A percentile compares a stretch with the other conserved stretches of the same genome.
phyloP scores from a whole-genome alignment of 1,140 invertebrate species.

The Drosophila rufa region DNA sequence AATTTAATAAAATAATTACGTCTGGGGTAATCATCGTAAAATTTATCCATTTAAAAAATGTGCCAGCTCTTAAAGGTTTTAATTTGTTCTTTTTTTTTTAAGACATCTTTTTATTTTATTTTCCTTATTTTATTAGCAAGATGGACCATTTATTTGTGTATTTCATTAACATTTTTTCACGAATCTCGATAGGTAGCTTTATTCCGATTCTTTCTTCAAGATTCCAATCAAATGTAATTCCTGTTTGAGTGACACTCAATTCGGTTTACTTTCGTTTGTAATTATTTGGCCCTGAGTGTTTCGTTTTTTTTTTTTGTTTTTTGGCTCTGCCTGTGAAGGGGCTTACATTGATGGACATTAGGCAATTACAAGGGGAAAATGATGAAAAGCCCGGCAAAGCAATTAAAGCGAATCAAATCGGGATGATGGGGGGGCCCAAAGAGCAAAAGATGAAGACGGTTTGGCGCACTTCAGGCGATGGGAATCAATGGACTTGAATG shows the following conservation, averaged over 20 bases:
- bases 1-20: too few relatives aligned
- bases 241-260: slow-evolving; percentile 62
- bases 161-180: background rate
- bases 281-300: slow-evolving; percentile 47
- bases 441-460: slow-evolving; percentile 12
- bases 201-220: background rate
- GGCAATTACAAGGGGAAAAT: slow-evolving; percentile 52
- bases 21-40: too few relatives aligned
- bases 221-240: slow-evolving; percentile 52
- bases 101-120: too few relatives aligned
- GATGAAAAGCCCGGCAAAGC: slow-evolving; percentile 39
- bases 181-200: background rate
- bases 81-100: too few relatives aligned
- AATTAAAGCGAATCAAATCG: slow-evolving; percentile 30
- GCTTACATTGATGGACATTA: slow-evolving; percentile 70
- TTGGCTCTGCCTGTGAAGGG: slow-evolving; percentile 16
- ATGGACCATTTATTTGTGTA: too few relatives aligned
- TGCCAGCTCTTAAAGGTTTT: too few relatives aligned
- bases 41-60: too few relatives aligned
- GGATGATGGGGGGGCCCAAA: slow-evolving; percentile 3
- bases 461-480: slow-evolving; percentile 14
- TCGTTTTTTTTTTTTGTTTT: slow-evolving; percentile 12
- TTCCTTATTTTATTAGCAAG: too few relatives aligned
- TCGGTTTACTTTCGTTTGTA: slow-evolving; percentile 41
- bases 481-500: slow-evolving; percentile 40